Evolutionary conservation across 2,113 vertebrate species (phyloP).

Genomic region (Catagonus wagneri): DNA sequence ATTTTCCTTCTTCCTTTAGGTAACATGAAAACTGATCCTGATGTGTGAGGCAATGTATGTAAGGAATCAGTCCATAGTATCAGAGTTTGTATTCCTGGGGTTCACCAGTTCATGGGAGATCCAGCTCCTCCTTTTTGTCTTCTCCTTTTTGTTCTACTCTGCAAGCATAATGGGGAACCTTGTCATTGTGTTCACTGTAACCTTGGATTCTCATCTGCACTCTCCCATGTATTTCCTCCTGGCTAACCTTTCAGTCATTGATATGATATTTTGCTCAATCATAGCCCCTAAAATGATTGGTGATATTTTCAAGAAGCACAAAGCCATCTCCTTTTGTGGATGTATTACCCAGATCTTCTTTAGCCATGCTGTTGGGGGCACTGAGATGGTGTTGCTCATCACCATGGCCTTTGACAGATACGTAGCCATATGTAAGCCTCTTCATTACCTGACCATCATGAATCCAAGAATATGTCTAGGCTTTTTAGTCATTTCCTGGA

Average conservation of each 20-base stretch:
- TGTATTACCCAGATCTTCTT: conserved; percentile 72
- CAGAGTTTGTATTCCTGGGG: conserved; percentile 70
- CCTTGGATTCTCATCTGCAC: conserved; percentile 48
- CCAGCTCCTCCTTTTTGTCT: conserved; percentile 54
- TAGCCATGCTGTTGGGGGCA: conserved; percentile 57
- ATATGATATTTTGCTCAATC: conserved; percentile 65
- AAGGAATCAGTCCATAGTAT: conserved; percentile 53
- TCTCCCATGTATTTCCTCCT: conserved; percentile 71
- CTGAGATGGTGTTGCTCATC: conserved; percentile 75
- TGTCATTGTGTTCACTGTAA: conserved; percentile 65
- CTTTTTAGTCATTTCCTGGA: conserved; percentile 60
- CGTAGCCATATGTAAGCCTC: conserved; percentile 70
- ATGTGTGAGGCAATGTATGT: neutral
- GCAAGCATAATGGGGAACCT: conserved; percentile 66
- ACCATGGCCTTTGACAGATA: conserved; percentile 76
- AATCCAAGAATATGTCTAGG: conserved; percentile 49
- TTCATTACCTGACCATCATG: conserved; percentile 67
- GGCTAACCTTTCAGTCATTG: conserved; percentile 67
- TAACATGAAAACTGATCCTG: neutral
- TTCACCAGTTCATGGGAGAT: conserved; percentile 55
- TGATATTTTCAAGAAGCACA: conserved; percentile 66
- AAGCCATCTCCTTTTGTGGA: conserved; percentile 63
- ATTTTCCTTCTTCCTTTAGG: conserved; percentile 56
- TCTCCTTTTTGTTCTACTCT: conserved; percentile 60
- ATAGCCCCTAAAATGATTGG: conserved; percentile 69